Base-by-base conservation (phyloP, 2,797 vertebrate species). In the Clamator glandarius region DNA sequence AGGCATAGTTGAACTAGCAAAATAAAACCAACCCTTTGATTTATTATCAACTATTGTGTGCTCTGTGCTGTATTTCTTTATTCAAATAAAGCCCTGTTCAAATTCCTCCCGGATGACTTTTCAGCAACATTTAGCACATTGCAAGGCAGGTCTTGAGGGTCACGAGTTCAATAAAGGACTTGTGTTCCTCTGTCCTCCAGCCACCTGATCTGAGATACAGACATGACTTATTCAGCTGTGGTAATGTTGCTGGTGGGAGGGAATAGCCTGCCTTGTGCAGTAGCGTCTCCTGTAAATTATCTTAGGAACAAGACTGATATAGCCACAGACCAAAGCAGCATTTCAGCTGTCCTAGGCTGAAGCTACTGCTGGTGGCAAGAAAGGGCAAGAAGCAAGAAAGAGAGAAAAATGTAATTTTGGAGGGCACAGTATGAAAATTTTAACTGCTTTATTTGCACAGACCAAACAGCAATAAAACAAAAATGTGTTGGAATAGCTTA, bases 41-140 rank as follows among this genome's bases (percentile, higher is more conserved):
- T 96, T 97, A 96, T 93, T 94, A 77, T 64, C 9, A 36, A 84
- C 84, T 80, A 54, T 83, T 92, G 83, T 92, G 81, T 81, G 72
- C 66, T 89, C 66, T 67, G 82, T 68, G 72, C 55, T 76, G 50
- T 85, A 87, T 92, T 93, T 94, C 92, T 96, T 93, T 94, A 93
- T 93, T 96, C 94, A 95, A 94, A 96, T 94, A 91, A 85, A 89
- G 51, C 58, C 76, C 46, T 12, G 64, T 24, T 84, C 66, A 74
- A 83, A 86, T 82, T 93, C 85, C 72, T 92, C 90, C 74, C 59
- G 93, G 76, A 69, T 92, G 86, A 90, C 87, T 95, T 95, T 92
- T 84, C 87, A 90, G 86, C 75, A 96, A 28, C 85, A 78, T 96
- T 93, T 63, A 63, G 80, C 73, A 70, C 54, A 69, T 62, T 89